Conservation (phyloP, 2,797 vertebrate species). For the Antrozous pallidus region DNA sequence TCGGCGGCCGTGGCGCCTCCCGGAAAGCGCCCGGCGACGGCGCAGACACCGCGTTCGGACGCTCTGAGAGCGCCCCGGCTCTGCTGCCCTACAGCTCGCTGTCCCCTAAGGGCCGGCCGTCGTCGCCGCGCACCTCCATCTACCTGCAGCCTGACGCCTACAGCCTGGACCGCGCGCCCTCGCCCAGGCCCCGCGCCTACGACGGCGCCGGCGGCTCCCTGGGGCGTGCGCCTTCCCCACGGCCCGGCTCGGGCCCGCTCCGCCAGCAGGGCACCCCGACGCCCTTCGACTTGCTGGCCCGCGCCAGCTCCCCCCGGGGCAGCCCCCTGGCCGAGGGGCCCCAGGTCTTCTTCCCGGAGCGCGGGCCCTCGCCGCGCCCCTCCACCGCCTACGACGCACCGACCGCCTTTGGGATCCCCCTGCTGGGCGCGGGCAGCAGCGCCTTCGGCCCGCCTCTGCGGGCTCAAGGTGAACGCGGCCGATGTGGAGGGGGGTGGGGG, state of each 20-base stretch:
- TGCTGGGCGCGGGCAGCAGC: conserved; percentile 56
- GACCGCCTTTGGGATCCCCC: conserved; percentile 49
- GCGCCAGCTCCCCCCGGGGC: conserved; percentile 75
- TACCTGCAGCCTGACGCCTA: conserved; percentile 70
- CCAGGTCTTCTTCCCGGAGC: conserved; percentile 66
- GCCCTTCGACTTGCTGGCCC: conserved; percentile 52
- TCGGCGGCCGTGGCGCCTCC: conserved; percentile 63
- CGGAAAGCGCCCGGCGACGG: conserved; percentile 56
- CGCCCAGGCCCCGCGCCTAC: conserved; percentile 69
- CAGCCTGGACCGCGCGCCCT: conserved; percentile 71
- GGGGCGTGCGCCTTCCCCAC: conserved; percentile 71
- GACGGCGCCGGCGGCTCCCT: conserved; percentile 45
- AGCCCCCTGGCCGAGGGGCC: conserved; percentile 68
- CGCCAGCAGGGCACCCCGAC: conserved; percentile 16
- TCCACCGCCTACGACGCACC: conserved; percentile 59
- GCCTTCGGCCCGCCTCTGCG: conserved; percentile 58
- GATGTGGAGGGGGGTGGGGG: no score
- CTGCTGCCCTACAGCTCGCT: conserved; percentile 62
- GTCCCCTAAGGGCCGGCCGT: conserved; percentile 67
- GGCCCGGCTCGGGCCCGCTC: conserved; percentile 58
- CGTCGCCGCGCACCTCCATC: conserved; percentile 67
- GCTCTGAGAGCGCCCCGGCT: conserved; percentile 63
- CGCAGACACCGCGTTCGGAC: conserved; percentile 46
- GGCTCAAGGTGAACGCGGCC: conserved; percentile 58
- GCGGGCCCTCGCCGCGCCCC: conserved; percentile 62